A percentile compares a stretch with the other conserved stretches of the same genome.
Evolutionary conservation across 2,888 invertebrate genomes (phyloP).

Genomic region (Noctua pronuba): DNA sequence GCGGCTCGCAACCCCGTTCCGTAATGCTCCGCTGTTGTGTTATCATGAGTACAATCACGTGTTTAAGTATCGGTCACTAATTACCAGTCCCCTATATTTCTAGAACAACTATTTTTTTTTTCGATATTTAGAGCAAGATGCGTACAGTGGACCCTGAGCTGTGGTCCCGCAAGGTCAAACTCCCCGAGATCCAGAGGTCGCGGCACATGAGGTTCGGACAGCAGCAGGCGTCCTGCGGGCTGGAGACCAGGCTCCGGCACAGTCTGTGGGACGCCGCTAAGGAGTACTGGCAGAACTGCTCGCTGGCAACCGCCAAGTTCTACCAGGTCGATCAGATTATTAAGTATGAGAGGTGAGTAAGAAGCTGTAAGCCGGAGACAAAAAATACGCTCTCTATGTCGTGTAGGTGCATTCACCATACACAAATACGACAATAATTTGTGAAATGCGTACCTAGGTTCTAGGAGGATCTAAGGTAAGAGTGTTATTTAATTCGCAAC

Average conservation of each 20-base stretch:
- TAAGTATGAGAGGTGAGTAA: conserved; percentile 41
- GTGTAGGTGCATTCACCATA: not conserved
- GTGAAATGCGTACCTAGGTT: not conserved
- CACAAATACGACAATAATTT: not conserved
- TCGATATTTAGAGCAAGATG: conserved; percentile 22
- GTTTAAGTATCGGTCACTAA: no score
- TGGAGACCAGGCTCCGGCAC: conserved; percentile 51
- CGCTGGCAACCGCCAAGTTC: conserved; percentile 33
- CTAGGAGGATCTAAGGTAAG: not conserved
- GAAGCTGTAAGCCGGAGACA: not conserved
- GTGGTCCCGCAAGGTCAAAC: conserved; percentile 48
- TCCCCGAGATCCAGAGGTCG: conserved; percentile 2
- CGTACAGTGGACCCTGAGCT: conserved; percentile 63
- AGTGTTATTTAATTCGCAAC: not conserved
- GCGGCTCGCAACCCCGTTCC: no score
- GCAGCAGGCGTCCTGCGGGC: conserved; percentile 9
- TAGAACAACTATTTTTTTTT: no score
- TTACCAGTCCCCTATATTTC: no score
- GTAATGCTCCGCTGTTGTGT: no score
- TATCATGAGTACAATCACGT: no score
- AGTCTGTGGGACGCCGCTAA: conserved; percentile 53
- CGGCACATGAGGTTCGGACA: conserved; percentile 51
- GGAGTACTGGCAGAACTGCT: conserved; percentile 56
- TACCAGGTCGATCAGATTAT: conserved; percentile 18
- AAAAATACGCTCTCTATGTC: not conserved